Base-by-base conservation (phyloP, 2,797 vertebrate genomes). In the Naso thynnoides region DNA sequence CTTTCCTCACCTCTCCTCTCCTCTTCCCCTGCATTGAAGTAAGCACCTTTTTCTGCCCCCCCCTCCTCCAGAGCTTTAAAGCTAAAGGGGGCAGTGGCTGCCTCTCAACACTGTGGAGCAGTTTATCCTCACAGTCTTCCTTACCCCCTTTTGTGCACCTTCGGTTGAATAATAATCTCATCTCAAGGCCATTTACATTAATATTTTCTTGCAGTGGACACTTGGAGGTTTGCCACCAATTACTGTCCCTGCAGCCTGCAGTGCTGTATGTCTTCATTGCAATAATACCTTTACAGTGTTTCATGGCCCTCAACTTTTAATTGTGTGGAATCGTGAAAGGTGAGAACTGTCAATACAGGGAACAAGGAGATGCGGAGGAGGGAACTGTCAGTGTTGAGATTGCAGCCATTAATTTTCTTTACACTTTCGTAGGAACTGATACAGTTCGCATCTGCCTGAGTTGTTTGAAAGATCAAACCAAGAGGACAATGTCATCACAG, bases 391-490 rank as follows among this genome's bases (percentile, higher is more conserved):
- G 68, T 79, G 26, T 66, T 90, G 81, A 88, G 84, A 88, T n/a
- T 70, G 71, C 73, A 76, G 81, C 74, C 60, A 63, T 49, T 41
- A 48, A 45, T 66, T 62, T 64, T 68, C 39, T 64, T 55, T 8
- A 13, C 76, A 53, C 63, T 38, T 80, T 63, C 3, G 10, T 64
- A 79, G 73, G 81, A 86, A 85, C 88, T 83, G 84, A 88, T 85
- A 84, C 3, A 3, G 33, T 65, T 70, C 68, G 64, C 82, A 80
- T 63, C 81, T 88, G 87, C 85, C 81, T 92, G 87, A 86, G 31
- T 60, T 42, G 24, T 82, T 76, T 83, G 83, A 75, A 68, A 74
- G 75, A 77, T 66, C 70, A 77, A 80, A 61, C 26, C 55, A 66
- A 84, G 83, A 86, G 79, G 80, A 70, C 70, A 50, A 19, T 79